Percentiles rank a stretch among this genome's conserved stretches.
These are phyloP conservation scores for Peromyscus leucopus DNA, from an alignment of 2,113 vertebrate genomes.

Conservation along the genomic window DNA sequence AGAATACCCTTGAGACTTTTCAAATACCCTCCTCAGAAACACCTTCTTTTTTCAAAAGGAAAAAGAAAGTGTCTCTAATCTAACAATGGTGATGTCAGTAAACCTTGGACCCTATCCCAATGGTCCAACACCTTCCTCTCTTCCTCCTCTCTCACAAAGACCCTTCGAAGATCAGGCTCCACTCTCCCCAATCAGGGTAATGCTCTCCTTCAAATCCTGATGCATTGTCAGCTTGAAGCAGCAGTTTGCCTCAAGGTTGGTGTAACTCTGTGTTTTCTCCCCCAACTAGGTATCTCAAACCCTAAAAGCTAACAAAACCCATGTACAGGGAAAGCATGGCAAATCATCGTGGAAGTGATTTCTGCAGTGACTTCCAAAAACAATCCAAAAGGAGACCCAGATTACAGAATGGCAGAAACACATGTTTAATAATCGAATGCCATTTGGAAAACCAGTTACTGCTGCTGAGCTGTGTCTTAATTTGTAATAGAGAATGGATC, in stretches of 20 bases:
- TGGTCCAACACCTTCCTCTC: background rate
- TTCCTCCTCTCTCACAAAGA: background rate
- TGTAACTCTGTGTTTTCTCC: background rate
- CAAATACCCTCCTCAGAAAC: background rate
- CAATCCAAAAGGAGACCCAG: background rate
- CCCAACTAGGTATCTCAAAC: background rate
- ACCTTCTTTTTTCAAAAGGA: background rate
- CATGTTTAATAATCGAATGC: background rate
- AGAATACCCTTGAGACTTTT: background rate
- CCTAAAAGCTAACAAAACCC: background rate
- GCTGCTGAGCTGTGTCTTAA: background rate
- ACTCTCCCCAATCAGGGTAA: background rate
- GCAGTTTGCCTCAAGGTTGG: background rate
- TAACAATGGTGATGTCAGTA: background rate
- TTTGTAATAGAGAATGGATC: background rate
- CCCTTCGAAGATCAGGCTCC: background rate
- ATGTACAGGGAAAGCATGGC: background rate
- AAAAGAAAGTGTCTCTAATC: background rate
- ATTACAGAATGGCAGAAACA: background rate
- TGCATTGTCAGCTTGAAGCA: background rate
- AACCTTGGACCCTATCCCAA: background rate
- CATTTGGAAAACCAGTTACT: background rate
- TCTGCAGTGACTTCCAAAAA: constrained; percentile 34
- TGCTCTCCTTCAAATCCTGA: background rate
- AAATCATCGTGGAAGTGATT: constrained; percentile 7